Evolutionary conservation across 2,888 invertebrate genomes (phyloP), one percentile per base, ranked within the genome.

Genomic region (Oxyscelio sp.): DNA sequence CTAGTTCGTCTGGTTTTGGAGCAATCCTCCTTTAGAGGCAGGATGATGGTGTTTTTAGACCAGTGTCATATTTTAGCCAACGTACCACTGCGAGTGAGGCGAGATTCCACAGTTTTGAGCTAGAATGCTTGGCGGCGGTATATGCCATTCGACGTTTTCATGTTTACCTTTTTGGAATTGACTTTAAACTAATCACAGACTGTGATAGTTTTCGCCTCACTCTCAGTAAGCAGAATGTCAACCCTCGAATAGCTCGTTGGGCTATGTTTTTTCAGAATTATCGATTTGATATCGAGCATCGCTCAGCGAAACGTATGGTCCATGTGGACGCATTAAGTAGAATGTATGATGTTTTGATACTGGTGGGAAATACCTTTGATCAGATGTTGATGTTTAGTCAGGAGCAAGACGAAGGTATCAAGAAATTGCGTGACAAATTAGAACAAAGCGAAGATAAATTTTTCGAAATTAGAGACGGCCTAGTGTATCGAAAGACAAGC

Each of bases 11-110:
- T 4, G 92, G 91, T 0, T 91, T 86, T 73, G 91, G 90, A 0
- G 88, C 89, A 0, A 90, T 92, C 19, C 75, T 92, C 9, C 15
- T 92, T 68, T 93, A 92, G 71, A 89, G 80, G 75, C 89, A 92
- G 45, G 50, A 9, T 11, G 84, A 83, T 27, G 31, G 52, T 2
- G 15, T 43, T 9, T 50, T 83, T 61, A 24, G 89, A 21, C 90
- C 90, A 0, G 71, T 91, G 0, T 91, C 88, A 43, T 91, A 89
- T 73, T 91, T 90, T 83, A 90, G 90, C 52, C 84, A 88, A 34
- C 77, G 88, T 34, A 90, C 90, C 0, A 90, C 87, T 5, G 83
- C 80, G 3, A 31, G 48, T 0, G 91, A 91, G 74, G 61, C 89
- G 1, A 89, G 85, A 58, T 90, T 89, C 58, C 89, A 91, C 65